Percentiles rank a stretch among this genome's conserved stretches.
phyloP scores from a whole-genome alignment of 2,888 invertebrate species.

The Leptarthrus brevirostris region DNA sequence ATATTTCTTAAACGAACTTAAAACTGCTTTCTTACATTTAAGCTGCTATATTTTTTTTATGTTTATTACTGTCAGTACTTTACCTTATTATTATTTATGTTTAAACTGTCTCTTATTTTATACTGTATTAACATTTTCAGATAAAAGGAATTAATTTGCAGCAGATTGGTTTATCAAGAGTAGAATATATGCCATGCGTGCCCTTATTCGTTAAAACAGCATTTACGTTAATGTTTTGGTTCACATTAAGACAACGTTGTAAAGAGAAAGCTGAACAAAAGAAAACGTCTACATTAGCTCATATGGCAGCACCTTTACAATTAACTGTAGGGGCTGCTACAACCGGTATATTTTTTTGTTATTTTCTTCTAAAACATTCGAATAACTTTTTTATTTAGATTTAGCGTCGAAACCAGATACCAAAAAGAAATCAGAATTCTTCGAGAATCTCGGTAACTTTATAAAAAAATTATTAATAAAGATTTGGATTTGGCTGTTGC shows the following conservation, averaged over 20 bases:
- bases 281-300: conserved; percentile 74
- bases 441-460: conserved; percentile 76
- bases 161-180: conserved; percentile 85
- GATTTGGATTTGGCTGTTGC: conserved; percentile 97
- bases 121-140: conserved; percentile 67
- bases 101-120: too few species aligned
- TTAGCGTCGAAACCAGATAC: conserved; percentile 56
- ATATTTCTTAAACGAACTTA: too few species aligned
- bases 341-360: conserved; percentile 2
- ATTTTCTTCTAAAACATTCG: background rate
- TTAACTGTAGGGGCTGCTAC: conserved; percentile 80
- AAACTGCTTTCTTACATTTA: too few species aligned
- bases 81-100: too few species aligned
- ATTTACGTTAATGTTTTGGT: conserved; percentile 95
- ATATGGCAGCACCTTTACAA: conserved; percentile 83
- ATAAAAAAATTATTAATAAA: conserved; percentile 83
- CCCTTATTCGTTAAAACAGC: conserved; percentile 84
- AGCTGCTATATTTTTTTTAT: too few species aligned
- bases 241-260: conserved; percentile 90
- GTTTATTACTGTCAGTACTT: too few species aligned
- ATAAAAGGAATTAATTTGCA: conserved; percentile 74
- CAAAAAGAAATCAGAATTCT: conserved; percentile 70
- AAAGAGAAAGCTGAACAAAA: conserved; percentile 79
- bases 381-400: conserved; percentile 50
- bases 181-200: conserved; percentile 74